Conservation (phyloP, 1,140 invertebrate genomes). For the Aphaenogaster ashmeadi region DNA sequence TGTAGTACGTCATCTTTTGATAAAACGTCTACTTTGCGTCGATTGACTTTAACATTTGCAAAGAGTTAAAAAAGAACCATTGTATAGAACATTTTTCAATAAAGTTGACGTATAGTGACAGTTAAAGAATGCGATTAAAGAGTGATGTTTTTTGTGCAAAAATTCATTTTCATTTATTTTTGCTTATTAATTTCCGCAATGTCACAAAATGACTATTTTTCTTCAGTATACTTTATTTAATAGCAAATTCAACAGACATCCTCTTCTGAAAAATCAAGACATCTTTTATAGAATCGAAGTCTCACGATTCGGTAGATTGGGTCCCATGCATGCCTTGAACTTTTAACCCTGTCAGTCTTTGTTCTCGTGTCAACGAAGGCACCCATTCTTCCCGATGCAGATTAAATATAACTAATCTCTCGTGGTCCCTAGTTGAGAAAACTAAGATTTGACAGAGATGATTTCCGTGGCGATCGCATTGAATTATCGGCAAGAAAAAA, state of each 20-base stretch:
- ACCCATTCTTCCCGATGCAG: not conserved
- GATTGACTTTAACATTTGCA: too few relatives aligned
- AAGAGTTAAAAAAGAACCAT: too few relatives aligned
- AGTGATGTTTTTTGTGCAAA: too few relatives aligned
- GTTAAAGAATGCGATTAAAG: too few relatives aligned
- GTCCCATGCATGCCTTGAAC: slow-evolving; percentile 19
- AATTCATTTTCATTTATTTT: too few relatives aligned
- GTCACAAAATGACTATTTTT: too few relatives aligned
- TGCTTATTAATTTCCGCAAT: too few relatives aligned
- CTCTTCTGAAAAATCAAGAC: not conserved
- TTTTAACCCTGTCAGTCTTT: slow-evolving; percentile 36
- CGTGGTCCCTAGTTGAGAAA: not conserved
- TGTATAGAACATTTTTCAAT: too few relatives aligned
- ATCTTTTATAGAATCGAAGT: not conserved
- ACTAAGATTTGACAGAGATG: slow-evolving; percentile 52
- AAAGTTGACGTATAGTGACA: too few relatives aligned
- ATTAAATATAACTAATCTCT: slow-evolving; percentile 69
- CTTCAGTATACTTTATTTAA: too few relatives aligned
- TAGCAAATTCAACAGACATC: too few relatives aligned
- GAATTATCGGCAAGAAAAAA: slow-evolving; percentile 46
- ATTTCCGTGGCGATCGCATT: slow-evolving; percentile 58
- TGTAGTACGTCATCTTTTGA: not conserved
- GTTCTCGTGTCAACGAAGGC: not conserved
- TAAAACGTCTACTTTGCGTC: too few relatives aligned
- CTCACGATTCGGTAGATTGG: slow-evolving; percentile 27